phyloP scores from a whole-genome alignment of 2,888 invertebrate species.

The Leucophora obtusa region DNA sequence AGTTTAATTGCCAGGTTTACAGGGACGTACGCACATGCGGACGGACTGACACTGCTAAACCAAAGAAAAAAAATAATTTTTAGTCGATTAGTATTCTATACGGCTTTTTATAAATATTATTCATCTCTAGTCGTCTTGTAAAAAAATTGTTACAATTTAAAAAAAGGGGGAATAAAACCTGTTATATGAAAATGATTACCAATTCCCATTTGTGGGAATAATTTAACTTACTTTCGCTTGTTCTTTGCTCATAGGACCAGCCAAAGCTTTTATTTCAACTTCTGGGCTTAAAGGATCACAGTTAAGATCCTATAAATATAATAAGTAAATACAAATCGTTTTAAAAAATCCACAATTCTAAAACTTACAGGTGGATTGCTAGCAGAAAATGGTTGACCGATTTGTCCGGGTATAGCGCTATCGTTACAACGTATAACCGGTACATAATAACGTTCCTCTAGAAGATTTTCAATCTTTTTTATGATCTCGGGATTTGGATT shows the following conservation, averaged over 20 bases:
- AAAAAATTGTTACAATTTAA: too few relatives aligned
- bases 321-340: slow-evolving; percentile 8
- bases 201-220: too few relatives aligned
- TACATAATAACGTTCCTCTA: slow-evolving; percentile 90
- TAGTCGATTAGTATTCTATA: too few relatives aligned
- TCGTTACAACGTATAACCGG: slow-evolving; percentile 91
- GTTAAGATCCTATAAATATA: slow-evolving; percentile 80
- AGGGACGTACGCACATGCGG: too few relatives aligned
- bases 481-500: slow-evolving; percentile 78
- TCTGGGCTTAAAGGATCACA: slow-evolving; percentile 84
- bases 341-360: neutral
- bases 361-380: slow-evolving; percentile 82
- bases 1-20: too few relatives aligned
- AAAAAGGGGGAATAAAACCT: too few relatives aligned
- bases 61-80: too few relatives aligned
- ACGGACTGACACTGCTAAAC: too few relatives aligned
- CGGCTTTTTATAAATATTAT: too few relatives aligned
- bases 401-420: slow-evolving; percentile 85
- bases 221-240: slow-evolving; percentile 80
- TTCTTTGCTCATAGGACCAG: slow-evolving; percentile 92
- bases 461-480: slow-evolving; percentile 81
- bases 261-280: slow-evolving; percentile 89
- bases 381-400: slow-evolving; percentile 89
- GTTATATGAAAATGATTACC: too few relatives aligned
- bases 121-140: too few relatives aligned